phyloP scores from a whole-genome alignment of 1,140 invertebrate species.

The Leptinotarsa texana region DNA sequence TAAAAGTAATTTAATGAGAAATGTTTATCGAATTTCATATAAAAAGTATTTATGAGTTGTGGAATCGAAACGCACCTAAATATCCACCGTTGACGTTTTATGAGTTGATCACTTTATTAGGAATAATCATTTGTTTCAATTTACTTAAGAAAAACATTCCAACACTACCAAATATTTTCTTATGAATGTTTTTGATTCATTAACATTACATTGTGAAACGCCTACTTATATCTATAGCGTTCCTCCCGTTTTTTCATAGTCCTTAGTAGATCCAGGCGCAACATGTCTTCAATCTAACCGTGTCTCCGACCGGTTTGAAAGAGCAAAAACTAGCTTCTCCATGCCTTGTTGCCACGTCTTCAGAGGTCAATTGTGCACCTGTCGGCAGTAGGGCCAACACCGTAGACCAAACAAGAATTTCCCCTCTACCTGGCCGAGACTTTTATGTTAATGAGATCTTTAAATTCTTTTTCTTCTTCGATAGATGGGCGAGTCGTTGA shows the following conservation, averaged over 20 bases:
- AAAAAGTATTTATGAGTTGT: too few relatives aligned
- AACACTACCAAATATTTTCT: not conserved
- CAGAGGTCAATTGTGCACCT: conserved; percentile 25
- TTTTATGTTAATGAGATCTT: conserved; percentile 20
- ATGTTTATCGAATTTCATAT: too few relatives aligned
- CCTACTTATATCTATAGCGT: not conserved
- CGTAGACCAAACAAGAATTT: conserved; percentile 7
- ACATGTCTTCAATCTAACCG: conserved; percentile 27
- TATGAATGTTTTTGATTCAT: not conserved
- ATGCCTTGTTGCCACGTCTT: conserved; percentile 12
- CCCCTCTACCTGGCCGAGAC: not conserved
- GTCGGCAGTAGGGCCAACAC: conserved; percentile 1
- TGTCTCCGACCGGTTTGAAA: conserved; percentile 20
- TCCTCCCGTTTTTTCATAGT: not conserved
- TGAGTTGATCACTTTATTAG: too few relatives aligned
- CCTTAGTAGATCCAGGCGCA: conserved; percentile 7
- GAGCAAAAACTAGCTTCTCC: conserved; percentile 22
- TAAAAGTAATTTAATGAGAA: too few relatives aligned
- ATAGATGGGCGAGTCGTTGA: not conserved
- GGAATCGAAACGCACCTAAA: too few relatives aligned
- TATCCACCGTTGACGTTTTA: too few relatives aligned
- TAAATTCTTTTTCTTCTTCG: conserved; percentile 16
- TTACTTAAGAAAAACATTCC: not conserved
- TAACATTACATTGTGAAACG: not conserved
- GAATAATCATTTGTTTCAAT: not conserved